Conservation (phyloP, 1,140 invertebrate species). For the Mesaphorura yosii region DNA sequence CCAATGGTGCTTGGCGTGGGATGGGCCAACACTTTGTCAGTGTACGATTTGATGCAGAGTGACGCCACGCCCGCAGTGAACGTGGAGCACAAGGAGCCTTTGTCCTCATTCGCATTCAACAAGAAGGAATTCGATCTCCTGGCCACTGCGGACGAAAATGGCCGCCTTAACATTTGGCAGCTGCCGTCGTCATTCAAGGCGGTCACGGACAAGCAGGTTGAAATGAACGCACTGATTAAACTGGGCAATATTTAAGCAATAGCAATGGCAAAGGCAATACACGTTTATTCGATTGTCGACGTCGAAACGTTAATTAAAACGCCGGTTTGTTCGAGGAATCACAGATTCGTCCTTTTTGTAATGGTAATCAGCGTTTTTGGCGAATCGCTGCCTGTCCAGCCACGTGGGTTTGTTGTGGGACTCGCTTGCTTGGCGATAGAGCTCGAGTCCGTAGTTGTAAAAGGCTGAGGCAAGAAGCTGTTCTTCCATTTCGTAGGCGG, state of each 20-base stretch:
- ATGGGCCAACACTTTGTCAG: background rate
- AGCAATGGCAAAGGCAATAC: background rate
- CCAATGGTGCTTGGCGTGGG: conserved; percentile 25
- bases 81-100: conserved; percentile 11
- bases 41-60: conserved; percentile 19
- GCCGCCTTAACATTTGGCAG: conserved; percentile 25
- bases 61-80: conserved; percentile 4
- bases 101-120: conserved; percentile 18
- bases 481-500: too few relatives aligned
- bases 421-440: too few relatives aligned
- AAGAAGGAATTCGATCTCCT: conserved; percentile 16
- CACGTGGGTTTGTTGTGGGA: too few relatives aligned
- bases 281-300: too few relatives aligned
- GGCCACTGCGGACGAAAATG: conserved; percentile 12
- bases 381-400: too few relatives aligned
- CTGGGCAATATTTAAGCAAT: conserved; percentile 4
- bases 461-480: too few relatives aligned
- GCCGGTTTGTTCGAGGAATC: too few relatives aligned
- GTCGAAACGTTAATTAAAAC: too few relatives aligned
- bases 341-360: too few relatives aligned
- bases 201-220: background rate
- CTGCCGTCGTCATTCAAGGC: conserved; percentile 12
- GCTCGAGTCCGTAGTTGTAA: too few relatives aligned
- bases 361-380: too few relatives aligned
- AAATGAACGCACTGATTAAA: conserved; percentile 20